Evolutionary conservation across 2,113 vertebrate genomes (phyloP).

Genomic region (Geococcyx californianus): DNA sequence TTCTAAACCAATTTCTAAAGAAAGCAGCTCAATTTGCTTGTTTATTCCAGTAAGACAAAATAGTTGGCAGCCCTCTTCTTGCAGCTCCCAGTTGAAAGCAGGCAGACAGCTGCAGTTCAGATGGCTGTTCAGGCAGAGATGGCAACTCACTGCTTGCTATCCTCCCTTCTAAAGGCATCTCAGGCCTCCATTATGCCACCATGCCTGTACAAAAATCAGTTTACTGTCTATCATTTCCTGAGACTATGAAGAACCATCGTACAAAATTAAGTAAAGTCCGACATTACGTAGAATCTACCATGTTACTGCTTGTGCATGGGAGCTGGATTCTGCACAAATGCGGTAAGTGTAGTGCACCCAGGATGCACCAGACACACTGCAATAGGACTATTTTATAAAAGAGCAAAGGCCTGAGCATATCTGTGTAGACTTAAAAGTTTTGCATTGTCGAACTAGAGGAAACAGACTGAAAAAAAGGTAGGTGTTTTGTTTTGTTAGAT

Average conservation of each 20-base stretch:
- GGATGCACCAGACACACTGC: background rate
- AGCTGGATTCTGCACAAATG: background rate
- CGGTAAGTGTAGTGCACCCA: background rate
- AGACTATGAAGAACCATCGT: background rate
- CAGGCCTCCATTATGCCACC: background rate
- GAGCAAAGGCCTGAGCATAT: background rate
- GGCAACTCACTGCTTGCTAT: background rate
- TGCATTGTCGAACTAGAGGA: background rate
- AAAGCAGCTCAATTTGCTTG: background rate
- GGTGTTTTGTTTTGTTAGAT: rapidly evolving
- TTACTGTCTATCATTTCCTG: background rate
- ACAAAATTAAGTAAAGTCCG: background rate
- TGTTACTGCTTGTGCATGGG: rapidly evolving
- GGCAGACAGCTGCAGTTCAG: background rate
- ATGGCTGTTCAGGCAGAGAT: background rate
- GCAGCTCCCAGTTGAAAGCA: background rate
- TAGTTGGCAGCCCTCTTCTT: rapidly evolving
- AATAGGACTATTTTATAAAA: background rate
- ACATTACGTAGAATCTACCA: background rate
- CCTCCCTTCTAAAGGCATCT: background rate
- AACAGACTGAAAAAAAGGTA: background rate
- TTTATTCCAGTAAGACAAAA: background rate
- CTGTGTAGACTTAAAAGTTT: background rate
- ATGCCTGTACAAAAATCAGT: background rate
- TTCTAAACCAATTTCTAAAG: too few species aligned